These are phyloP conservation scores for Lobophora halterata DNA, from an alignment of 2,888 invertebrate species.

Conservation along the genomic window DNA sequence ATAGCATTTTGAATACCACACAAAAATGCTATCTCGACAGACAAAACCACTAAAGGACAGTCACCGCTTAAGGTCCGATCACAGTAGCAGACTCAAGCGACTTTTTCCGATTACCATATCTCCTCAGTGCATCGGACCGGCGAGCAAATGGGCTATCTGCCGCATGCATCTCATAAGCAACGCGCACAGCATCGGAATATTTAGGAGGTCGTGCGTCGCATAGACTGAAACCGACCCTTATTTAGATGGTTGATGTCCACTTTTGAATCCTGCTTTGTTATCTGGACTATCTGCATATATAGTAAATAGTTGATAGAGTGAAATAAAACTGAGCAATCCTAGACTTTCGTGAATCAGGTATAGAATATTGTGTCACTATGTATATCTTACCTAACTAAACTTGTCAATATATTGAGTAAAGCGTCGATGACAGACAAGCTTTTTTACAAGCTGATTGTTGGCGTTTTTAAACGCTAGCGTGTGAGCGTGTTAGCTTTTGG, in stretches of 20 bases:
- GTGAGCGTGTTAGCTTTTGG: no score
- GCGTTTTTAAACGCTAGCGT: no score
- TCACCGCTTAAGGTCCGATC: conserved; percentile 31
- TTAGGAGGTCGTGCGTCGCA: conserved; percentile 57
- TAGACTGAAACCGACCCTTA: conserved; percentile 53
- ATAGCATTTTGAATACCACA: no score
- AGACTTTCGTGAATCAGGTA: no score
- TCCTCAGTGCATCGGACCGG: conserved; percentile 53
- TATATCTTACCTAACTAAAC: no score
- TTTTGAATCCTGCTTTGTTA: conserved; percentile 25
- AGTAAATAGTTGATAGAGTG: no score
- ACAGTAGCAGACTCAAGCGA: conserved; percentile 35
- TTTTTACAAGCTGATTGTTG: no score
- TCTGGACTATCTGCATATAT: conserved; percentile 21
- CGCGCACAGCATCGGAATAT: conserved; percentile 51
- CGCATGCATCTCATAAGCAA: conserved; percentile 65
- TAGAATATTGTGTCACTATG: no score
- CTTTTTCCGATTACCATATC: conserved; percentile 73
- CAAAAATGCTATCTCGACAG: conserved; percentile 15
- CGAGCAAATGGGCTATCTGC: conserved; percentile 67
- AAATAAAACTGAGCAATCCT: no score
- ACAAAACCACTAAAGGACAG: conserved; percentile 18
- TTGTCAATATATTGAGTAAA: no score
- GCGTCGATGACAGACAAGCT: no score
- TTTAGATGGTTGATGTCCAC: conserved; percentile 45